These are phyloP conservation scores for Nymphalis urticae DNA, from an alignment of 2,888 invertebrate genomes.

Conservation along the genomic window DNA sequence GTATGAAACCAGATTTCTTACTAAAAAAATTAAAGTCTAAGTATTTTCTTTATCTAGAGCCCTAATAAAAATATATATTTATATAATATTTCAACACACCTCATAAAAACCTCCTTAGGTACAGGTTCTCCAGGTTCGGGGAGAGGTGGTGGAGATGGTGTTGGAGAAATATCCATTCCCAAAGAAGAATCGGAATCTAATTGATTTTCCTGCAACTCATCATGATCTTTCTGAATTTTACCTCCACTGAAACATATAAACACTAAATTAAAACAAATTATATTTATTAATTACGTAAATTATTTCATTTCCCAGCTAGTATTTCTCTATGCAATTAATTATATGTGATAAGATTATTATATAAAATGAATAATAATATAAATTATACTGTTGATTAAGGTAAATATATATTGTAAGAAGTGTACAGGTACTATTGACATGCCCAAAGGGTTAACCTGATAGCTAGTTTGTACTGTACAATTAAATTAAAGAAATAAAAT, in stretches of 20 bases:
- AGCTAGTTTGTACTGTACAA: background rate
- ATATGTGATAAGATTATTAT: too few species aligned
- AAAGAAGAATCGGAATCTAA: constrained; percentile 68
- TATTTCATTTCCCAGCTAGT: too few species aligned
- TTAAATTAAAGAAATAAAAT: too few species aligned
- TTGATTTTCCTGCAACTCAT: constrained; percentile 58
- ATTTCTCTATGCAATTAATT: too few species aligned
- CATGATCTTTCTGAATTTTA: constrained; percentile 49
- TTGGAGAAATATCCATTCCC: constrained; percentile 56
- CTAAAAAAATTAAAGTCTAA: too few species aligned
- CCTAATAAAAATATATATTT: too few species aligned
- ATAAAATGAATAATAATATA: too few species aligned
- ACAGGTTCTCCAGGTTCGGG: constrained; percentile 61
- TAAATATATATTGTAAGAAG: too few species aligned
- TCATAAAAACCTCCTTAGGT: constrained; percentile 68
- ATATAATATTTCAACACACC: constrained; percentile 47
- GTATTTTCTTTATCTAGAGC: too few species aligned
- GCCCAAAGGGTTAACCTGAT: background rate
- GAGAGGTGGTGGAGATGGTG: constrained; percentile 71
- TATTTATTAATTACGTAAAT: too few species aligned
- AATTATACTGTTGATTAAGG: background rate
- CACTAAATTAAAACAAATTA: background rate
- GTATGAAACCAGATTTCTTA: too few species aligned
- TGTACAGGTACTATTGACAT: too few species aligned
- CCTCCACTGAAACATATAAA: constrained; percentile 46